Conservation (phyloP, 2,113 vertebrate species). For the Zosterops lateralis region DNA sequence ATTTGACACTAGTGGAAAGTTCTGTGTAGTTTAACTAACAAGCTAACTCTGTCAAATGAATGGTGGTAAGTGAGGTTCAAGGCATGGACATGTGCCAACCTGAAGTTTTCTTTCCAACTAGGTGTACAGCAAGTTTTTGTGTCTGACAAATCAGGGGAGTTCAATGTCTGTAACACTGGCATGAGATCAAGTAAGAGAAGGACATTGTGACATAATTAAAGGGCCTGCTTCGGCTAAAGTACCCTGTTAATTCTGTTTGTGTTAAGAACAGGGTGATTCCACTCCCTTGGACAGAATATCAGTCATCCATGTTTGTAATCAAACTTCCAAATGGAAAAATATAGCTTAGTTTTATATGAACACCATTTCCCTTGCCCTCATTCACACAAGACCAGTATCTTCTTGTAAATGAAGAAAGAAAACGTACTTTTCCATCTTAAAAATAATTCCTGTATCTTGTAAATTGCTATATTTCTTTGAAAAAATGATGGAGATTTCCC, state of each 20-base stretch:
- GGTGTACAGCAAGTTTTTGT: not conserved
- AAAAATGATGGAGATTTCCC: not conserved
- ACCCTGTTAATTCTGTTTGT: not conserved
- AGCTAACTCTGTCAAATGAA: not conserved
- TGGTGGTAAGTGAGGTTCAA: not conserved
- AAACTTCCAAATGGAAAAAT: not conserved
- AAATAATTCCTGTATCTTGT: not conserved
- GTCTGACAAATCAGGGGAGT: not conserved
- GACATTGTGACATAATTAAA: not conserved
- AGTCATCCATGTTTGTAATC: not conserved
- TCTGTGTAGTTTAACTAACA: slow-evolving; percentile 43
- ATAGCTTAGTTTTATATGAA: not conserved
- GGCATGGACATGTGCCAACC: not conserved
- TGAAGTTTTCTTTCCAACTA: not conserved
- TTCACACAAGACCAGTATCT: not conserved
- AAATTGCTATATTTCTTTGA: not conserved
- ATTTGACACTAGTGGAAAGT: not conserved
- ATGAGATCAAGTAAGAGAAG: not conserved
- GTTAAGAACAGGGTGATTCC: not conserved
- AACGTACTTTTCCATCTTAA: not conserved
- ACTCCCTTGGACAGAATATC: not conserved
- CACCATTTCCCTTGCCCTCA: not conserved
- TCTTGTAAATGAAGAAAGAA: not conserved
- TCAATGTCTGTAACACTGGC: not conserved
- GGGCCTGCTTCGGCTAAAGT: not conserved